Evolutionary conservation across 2,797 vertebrate species (phyloP).

Genomic region (Cercopithecus hamlyni): DNA sequence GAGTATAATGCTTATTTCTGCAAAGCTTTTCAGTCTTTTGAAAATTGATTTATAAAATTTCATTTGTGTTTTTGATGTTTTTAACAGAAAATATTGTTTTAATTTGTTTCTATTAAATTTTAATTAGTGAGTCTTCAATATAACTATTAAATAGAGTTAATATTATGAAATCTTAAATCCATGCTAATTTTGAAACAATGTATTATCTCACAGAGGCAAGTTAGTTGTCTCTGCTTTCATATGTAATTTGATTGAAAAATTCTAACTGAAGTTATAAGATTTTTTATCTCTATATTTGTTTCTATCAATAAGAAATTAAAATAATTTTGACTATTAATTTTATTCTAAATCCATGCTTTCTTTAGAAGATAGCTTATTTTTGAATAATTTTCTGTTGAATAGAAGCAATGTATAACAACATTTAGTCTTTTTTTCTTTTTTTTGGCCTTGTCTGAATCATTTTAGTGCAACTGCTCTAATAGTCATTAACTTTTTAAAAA

Average conservation of each 20-base stretch:
- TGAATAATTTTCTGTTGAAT: constrained; percentile 14
- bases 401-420: background rate
- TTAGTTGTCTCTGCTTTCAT: background rate
- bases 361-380: background rate
- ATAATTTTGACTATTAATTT: background rate
- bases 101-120: constrained; percentile 28
- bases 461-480: background rate
- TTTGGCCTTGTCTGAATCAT: background rate
- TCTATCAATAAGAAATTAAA: background rate
- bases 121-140: background rate
- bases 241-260: background rate
- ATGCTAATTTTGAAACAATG: constrained; percentile 20
- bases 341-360: background rate
- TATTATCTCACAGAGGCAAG: background rate
- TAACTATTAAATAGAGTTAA: background rate
- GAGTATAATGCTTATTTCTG: constrained; percentile 78
- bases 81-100: constrained; percentile 28
- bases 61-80: constrained; percentile 1
- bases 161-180: constrained; percentile 33
- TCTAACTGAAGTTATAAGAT: background rate
- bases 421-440: background rate
- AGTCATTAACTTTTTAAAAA: background rate
- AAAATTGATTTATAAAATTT: constrained; percentile 9
- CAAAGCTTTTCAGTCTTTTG: constrained; percentile 50
- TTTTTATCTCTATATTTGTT: background rate